Conservation (phyloP, 2,113 vertebrate genomes). For the Trogon surrucura region DNA sequence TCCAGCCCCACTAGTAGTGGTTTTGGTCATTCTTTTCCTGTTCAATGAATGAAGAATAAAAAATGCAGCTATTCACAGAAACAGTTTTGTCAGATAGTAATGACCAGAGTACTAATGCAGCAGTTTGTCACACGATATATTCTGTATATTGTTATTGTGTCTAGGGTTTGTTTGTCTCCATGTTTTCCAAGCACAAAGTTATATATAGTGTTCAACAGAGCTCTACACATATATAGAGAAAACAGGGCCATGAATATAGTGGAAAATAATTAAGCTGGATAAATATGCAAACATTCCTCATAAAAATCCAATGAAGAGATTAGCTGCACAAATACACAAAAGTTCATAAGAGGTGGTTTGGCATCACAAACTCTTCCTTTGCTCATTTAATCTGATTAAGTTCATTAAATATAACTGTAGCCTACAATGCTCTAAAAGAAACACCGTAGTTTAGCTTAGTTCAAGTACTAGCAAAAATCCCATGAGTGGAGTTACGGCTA, state of each 20-base stretch:
- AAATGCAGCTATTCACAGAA: slow-evolving; percentile 46
- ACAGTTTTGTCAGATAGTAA: slow-evolving; percentile 12
- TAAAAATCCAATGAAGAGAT: slow-evolving; percentile 43
- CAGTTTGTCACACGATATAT: background rate
- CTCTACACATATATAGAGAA: background rate
- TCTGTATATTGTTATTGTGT: slow-evolving; percentile 4
- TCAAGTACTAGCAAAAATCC: background rate
- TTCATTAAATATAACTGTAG: background rate
- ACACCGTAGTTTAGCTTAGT: background rate
- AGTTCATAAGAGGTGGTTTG: slow-evolving; percentile 23
- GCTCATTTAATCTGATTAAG: slow-evolving; percentile 26
- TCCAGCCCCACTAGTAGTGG: background rate
- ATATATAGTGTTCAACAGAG: background rate
- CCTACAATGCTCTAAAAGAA: background rate
- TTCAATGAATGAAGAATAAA: slow-evolving; percentile 64
- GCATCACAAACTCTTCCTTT: background rate
- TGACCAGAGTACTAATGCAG: background rate
- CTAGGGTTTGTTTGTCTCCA: background rate
- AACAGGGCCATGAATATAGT: background rate
- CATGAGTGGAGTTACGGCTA: background rate
- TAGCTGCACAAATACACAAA: slow-evolving; percentile 26
- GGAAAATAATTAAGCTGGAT: background rate
- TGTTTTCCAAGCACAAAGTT: background rate
- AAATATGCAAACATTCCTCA: slow-evolving; percentile 29
- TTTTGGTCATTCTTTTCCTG: slow-evolving; percentile 25